Base-by-base conservation (phyloP, 2,888 invertebrate species). In the Branchellion lobata region DNA sequence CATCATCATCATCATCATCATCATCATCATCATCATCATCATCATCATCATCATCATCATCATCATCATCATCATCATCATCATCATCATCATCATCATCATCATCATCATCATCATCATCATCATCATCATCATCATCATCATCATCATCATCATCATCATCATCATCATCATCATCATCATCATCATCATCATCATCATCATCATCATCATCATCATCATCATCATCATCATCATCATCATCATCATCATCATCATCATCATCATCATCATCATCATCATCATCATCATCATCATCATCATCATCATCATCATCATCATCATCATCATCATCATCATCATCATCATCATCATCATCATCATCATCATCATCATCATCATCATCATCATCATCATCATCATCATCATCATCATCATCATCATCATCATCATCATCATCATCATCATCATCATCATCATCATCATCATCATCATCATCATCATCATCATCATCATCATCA, bases 161-260 rank as follows among this genome's bases (percentile, higher is more conserved):
- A 80, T 79, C 74, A 80, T 80, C 57, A 72, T 80, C 78, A 79
- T 79, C 78, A 80, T 80, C 78, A 80, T 80, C 72, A 79, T 80
- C 78, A 80, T 80, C 78, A 79, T 79, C 78, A 69, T 78, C 36
- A 79, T 79, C 76, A 79, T 79, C 76, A 79, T 79, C 76, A 61
- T 80, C 75, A 79, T 79, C 75, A 61, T 74, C 68, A 72, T 80
- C 79, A 73, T 80, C 79, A 80, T 79, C 74, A 80, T 80, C 57
- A 51, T 79, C 78, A 80, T 80, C 78, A 80, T 80, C 78, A 80
- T 80, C 72, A 79, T 80, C 78, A 79, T 85, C 93, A 8, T 21
- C 80, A 11, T 73, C 34, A 33, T 79, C 47, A 34, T 73, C 36
- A 33, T 79, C 33, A 34, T 73, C 33, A 1, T 77, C 33, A 40